Base-by-base conservation (phyloP, 2,888 invertebrate genomes). In the Chrysotoxum bicinctum region DNA sequence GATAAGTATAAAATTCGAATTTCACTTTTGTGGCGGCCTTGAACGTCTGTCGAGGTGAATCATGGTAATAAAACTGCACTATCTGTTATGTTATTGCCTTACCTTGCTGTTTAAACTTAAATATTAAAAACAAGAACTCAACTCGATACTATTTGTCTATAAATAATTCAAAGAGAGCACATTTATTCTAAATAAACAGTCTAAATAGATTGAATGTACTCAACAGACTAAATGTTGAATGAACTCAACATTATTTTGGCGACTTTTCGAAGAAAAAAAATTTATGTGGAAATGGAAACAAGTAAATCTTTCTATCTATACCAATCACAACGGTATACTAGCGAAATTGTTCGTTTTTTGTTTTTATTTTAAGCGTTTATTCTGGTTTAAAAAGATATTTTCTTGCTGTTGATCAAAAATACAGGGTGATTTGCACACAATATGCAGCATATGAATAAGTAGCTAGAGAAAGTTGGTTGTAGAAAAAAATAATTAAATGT, bases 81-180 rank as follows among this genome's bases (percentile, higher is more conserved):
- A 80, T 26, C 7, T 16, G 1, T 1, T 48, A 48, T 14, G 8
- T 26, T 26, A 87, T 88, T 84, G 83, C 88, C 87, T 88, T 89
- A 84, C 86, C 87, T 64, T 87, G 81, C 87, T 87, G 82, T 54
- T 87, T 54, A 45, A 62, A 70, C 64, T 84, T 54, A 21, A 30
- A 6, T 70, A 23, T 37, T 21, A 54, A 64, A 56, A 56, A 23
- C 64, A 12, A 35, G 12, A 56, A 70, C 64, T 10, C 16, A 48
- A 48, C 32, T 58, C 7, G 6, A 58, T 8, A 70, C 14, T 21
- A 21, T 43, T 12, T 45, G 6, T 64, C 16, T 19, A 64, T 45
- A 64, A 30, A 32, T 45, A 32, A 60, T n/a, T 7, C 9, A 21
- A 60, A 12, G n/a, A 30, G 54, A 35, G 7, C 21, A 14, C 23